phyloP scores from a whole-genome alignment of 2,797 vertebrate genomes.

The Darevskia mixta region DNA sequence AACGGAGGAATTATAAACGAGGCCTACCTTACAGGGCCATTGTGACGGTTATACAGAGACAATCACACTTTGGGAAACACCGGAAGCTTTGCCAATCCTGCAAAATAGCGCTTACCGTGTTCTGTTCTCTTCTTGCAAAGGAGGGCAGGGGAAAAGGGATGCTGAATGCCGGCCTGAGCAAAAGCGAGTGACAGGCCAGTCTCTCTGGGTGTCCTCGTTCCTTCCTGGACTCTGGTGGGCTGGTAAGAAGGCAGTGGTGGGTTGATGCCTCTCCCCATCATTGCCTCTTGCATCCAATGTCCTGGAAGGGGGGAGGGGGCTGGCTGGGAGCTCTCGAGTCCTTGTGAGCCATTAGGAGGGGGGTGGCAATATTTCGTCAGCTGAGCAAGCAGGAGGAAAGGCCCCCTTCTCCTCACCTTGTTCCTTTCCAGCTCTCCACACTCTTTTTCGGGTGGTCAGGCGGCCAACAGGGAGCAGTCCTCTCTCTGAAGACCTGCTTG shows the following conservation, averaged over 20 bases:
- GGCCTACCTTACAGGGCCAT: neutral
- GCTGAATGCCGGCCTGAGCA: too few species aligned
- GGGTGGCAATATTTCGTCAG: slow-evolving; percentile 2
- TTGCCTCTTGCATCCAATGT: neutral
- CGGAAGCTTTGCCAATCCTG: too few species aligned
- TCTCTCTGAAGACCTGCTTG: too few species aligned
- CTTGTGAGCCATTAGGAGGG: slow-evolving; percentile 1
- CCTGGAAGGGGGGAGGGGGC: accelerated
- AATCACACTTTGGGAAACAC: too few species aligned
- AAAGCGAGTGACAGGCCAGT: neutral
- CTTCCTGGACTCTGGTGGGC: neutral
- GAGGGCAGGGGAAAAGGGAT: neutral
- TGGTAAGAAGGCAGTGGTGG: neutral
- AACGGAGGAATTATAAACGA: neutral
- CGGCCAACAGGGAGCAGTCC: too few species aligned
- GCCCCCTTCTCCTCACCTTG: neutral
- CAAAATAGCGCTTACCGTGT: neutral
- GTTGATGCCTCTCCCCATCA: neutral
- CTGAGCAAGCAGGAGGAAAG: neutral
- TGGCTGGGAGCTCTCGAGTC: neutral
- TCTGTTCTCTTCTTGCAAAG: too few species aligned
- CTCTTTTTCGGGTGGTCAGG: too few species aligned
- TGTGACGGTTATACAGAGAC: too few species aligned
- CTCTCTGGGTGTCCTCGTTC: too few species aligned
- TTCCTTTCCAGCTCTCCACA: neutral